Base-by-base conservation (phyloP, 2,888 invertebrate genomes). In the Cryptosula pallasiana region DNA sequence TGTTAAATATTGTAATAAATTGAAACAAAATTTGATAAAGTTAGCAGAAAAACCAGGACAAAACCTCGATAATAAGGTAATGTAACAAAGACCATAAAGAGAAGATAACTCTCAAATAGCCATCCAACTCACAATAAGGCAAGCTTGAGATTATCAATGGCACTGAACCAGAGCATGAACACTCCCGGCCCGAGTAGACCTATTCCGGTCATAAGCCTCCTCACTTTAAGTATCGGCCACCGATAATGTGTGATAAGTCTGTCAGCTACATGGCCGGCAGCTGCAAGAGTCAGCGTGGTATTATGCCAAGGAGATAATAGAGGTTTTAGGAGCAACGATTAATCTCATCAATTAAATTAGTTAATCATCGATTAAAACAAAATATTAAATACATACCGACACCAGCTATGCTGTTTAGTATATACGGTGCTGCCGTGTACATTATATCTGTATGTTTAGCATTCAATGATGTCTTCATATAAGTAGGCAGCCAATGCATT, bases 401-500 rank as follows among this genome's bases (percentile, higher is more conserved):
- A 54, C 90, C 90, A 75, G 90, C 88, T 55, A 90, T 83, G 25
- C 90, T 90, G 84, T 91, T 91, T 79, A 91, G 88, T 73, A 91
- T 87, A 79, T 91, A 91, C 71, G 91, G 91, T 78, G 91, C 87
- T 20, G 91, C 90, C 45, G 91, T 91, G 73, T 90, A 87, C 85
- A 90, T 90, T 76, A 91, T 88, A 79, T 89, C 89, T 79, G 89
- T 88, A 75, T 88, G 88, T 77, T 90, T 89, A 1, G 89, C 91
- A 27, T 89, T 89, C 54, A 91, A 86, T 78, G 87, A 88, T 73
- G 89, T 85, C 0, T 89, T 85, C 76, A 91, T 83, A 81, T 91
- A 91, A 0, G 91, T 91, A 1, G 91, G 91, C 75, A 91, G 83
- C 91, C 91, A 91, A 80, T 90, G 90, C 90, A 91, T 91, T 77